These are phyloP conservation scores for Thaleichthys pacificus DNA, from an alignment of 2,797 vertebrate species.

Conservation along the genomic window DNA sequence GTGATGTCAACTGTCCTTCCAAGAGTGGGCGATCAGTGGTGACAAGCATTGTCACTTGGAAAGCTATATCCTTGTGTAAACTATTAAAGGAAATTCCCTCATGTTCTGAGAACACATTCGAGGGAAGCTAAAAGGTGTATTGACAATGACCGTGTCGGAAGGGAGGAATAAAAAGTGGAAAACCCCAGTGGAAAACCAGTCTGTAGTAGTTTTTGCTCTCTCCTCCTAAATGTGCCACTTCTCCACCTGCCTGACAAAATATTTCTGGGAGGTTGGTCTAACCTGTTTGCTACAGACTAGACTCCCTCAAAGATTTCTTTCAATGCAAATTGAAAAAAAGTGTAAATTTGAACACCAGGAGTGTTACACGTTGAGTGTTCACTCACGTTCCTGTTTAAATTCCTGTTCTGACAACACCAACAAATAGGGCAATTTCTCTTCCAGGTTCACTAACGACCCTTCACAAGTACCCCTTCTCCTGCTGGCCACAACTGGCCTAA, in stretches of 20 bases:
- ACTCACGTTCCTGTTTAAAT: too few relatives aligned
- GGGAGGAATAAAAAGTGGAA: not conserved
- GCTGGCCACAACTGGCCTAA: constrained; percentile 54
- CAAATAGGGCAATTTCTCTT: constrained; percentile 23
- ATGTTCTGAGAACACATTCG: constrained; percentile 19
- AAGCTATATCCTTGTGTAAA: constrained; percentile 27
- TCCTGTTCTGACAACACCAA: not conserved
- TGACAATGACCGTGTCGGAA: not conserved
- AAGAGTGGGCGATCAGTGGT: constrained; percentile 41
- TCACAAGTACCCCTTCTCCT: constrained; percentile 25
- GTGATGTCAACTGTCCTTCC: constrained; percentile 32
- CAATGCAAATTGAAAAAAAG: too few relatives aligned
- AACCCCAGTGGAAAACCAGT: constrained; percentile 28
- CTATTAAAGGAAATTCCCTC: constrained; percentile 51
- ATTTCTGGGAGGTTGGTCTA: constrained; percentile 46
- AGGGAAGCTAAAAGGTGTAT: constrained; percentile 30
- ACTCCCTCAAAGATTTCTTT: not conserved
- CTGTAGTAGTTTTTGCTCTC: constrained; percentile 42
- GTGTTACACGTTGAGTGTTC: too few relatives aligned
- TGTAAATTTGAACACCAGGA: too few relatives aligned
- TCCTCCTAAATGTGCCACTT: constrained; percentile 47
- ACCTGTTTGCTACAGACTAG: not conserved
- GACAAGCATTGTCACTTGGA: constrained; percentile 28
- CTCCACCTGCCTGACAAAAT: constrained; percentile 60
- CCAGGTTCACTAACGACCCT: constrained; percentile 14